Conservation (phyloP, 2,888 invertebrate genomes). For the Calliphora vomitoria region DNA sequence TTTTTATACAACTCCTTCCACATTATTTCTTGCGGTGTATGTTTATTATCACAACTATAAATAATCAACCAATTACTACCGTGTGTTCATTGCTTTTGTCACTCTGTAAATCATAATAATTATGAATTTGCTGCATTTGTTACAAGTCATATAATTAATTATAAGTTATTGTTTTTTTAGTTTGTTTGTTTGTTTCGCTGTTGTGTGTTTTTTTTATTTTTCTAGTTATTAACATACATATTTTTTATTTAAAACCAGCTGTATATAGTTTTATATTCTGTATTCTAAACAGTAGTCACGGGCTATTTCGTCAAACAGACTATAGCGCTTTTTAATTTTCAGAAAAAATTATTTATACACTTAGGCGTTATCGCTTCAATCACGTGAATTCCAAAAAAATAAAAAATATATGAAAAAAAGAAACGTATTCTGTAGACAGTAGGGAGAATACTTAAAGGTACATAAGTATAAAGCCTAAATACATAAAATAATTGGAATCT, state of each 20-base stretch:
- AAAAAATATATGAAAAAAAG: neutral
- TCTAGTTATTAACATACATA: slow-evolving; percentile 6
- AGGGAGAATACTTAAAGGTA: neutral
- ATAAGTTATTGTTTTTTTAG: slow-evolving; percentile 17
- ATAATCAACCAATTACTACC: slow-evolving; percentile 2
- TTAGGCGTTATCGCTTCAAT: slow-evolving; percentile 43
- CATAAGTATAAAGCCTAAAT: neutral
- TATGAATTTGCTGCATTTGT: slow-evolving; percentile 18
- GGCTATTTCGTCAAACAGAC: slow-evolving; percentile 28
- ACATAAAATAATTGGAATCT: too few species aligned
- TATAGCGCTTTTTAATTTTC: neutral
- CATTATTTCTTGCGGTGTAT: neutral
- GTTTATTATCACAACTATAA: neutral
- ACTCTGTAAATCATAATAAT: slow-evolving; percentile 7
- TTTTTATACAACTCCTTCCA: neutral
- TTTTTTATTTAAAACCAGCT: slow-evolving; percentile 10
- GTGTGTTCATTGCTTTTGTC: slow-evolving; percentile 1
- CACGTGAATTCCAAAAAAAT: slow-evolving; percentile 49
- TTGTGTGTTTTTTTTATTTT: too few species aligned
- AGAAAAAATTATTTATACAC: slow-evolving; percentile 1
- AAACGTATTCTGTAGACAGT: neutral
- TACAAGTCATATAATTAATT: slow-evolving; percentile 16
- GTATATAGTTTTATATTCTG: neutral
- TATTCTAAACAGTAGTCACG: slow-evolving; percentile 38
- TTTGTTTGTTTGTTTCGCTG: neutral